These are phyloP conservation scores for Echinometra lucunter DNA, from an alignment of 53 echinoderm and acorn worm species.

Conservation along the genomic window DNA sequence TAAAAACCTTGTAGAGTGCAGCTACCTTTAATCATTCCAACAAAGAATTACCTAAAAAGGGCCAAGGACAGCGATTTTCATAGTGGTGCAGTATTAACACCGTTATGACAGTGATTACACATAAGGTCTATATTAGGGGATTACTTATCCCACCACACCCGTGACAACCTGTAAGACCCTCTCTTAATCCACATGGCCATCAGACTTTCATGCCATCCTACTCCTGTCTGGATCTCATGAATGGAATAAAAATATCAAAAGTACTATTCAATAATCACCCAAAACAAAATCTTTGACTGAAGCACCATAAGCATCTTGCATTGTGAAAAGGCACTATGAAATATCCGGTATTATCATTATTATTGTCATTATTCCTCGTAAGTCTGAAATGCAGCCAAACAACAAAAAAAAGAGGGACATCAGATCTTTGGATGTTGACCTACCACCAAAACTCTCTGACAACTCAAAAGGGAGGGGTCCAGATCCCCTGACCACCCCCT, in stretches of 20 bases:
- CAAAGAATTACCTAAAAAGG: not conserved
- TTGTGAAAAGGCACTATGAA: no score
- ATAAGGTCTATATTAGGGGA: not conserved
- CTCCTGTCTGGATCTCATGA: not conserved
- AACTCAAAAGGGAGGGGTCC: no score
- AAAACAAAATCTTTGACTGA: not conserved
- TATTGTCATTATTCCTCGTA: no score
- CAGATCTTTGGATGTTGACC: not conserved
- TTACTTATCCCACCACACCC: not conserved
- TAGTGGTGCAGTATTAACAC: not conserved
- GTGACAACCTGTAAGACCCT: conserved; percentile 15
- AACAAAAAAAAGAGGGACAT: not conserved
- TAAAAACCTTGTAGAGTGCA: not conserved
- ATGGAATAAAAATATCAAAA: not conserved
- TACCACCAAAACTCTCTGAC: not conserved
- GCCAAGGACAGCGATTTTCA: not conserved
- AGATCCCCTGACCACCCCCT: no score
- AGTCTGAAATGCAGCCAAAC: not conserved
- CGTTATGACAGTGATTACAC: not conserved
- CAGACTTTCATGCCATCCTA: not conserved
- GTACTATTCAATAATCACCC: not conserved
- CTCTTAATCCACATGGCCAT: not conserved
- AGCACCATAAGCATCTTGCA: no score
- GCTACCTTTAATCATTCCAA: not conserved
- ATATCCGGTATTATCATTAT: no score